phyloP scores from a whole-genome alignment of 2,888 invertebrate species.

The Neoitamus cyanurus region DNA sequence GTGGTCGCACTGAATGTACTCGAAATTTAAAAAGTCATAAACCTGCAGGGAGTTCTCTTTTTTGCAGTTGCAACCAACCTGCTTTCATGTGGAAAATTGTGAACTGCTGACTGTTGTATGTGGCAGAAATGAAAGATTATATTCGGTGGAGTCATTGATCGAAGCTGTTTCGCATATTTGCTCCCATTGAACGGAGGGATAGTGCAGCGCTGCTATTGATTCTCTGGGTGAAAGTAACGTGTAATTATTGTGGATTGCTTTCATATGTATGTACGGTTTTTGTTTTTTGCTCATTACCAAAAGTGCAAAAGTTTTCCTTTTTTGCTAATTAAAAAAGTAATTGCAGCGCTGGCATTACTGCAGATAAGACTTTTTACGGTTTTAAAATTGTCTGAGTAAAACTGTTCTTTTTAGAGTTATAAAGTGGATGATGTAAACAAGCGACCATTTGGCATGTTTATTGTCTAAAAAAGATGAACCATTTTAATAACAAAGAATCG shows the following conservation, averaged over 20 bases:
- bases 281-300: background rate
- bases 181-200: background rate
- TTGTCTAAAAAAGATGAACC: too few relatives aligned
- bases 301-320: background rate
- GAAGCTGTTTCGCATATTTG: background rate
- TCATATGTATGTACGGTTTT: background rate
- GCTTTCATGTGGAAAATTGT: background rate
- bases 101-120: background rate
- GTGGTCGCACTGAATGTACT: background rate
- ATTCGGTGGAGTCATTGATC: background rate
- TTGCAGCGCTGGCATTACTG: background rate
- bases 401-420: too few relatives aligned
- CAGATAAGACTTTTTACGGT: too few relatives aligned
- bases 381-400: too few relatives aligned
- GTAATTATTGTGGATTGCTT: background rate
- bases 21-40: background rate
- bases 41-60: background rate
- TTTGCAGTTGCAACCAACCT: background rate
- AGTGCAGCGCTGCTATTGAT: background rate
- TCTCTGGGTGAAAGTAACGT: background rate
- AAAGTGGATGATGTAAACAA: too few relatives aligned
- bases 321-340: background rate
- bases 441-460: too few relatives aligned
- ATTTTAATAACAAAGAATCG: too few relatives aligned
- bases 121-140: slow-evolving; percentile 1